These are phyloP conservation scores for Panagrolaimus sp. DNA, from an alignment of 1,140 invertebrate genomes.

Conservation along the genomic window DNA sequence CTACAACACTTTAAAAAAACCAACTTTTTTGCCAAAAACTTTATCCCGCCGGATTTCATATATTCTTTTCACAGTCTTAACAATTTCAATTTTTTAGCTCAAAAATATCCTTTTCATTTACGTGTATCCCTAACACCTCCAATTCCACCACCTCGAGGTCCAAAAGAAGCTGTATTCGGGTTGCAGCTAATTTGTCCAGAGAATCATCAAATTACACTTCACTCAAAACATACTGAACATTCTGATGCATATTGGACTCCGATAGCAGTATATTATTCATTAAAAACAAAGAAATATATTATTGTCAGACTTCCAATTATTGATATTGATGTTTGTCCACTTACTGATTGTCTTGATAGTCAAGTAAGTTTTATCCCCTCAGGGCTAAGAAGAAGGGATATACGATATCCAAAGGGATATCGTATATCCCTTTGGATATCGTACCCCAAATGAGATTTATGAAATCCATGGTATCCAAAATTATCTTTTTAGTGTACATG, in stretches of 20 bases:
- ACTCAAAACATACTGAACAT: neutral
- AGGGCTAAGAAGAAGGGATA: too few species aligned
- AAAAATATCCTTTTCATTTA: constrained; percentile 1
- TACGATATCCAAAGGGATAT: too few species aligned
- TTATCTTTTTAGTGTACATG: constrained; percentile 35
- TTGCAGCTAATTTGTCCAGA: neutral
- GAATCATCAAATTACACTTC: neutral
- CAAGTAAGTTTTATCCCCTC: neutral
- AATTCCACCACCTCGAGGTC: neutral
- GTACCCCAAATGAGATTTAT: too few species aligned
- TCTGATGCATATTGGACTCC: neutral
- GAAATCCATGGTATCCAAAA: constrained; percentile 12
- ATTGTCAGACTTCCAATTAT: neutral
- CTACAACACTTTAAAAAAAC: too few species aligned
- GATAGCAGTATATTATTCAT: neutral
- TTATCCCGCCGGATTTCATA: too few species aligned
- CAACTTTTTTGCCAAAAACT: too few species aligned
- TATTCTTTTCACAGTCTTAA: too few species aligned
- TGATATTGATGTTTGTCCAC: constrained; percentile 8
- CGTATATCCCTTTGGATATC: too few species aligned
- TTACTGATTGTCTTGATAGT: neutral
- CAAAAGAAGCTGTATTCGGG: neutral
- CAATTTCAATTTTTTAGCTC: neutral
- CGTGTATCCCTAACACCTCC: neutral
- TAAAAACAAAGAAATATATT: neutral